Evolutionary conservation across 2,888 invertebrate species (phyloP).

Genomic region (Unio pictorum): DNA sequence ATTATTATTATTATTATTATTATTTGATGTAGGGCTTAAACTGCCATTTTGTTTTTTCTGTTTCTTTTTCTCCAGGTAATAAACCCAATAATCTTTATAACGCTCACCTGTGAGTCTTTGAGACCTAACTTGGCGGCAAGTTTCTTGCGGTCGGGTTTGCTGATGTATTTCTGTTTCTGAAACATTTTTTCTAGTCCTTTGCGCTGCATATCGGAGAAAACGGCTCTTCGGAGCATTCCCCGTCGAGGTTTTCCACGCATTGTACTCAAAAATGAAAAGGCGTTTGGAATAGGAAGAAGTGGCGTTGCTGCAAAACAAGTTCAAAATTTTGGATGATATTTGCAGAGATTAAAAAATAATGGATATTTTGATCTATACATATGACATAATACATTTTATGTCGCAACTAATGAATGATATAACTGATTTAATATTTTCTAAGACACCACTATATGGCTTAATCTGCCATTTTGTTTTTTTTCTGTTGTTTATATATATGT

Average conservation of each 20-base stretch:
- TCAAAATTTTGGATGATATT: too few species aligned
- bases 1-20: too few species aligned
- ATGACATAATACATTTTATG: too few species aligned
- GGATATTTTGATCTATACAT: too few species aligned
- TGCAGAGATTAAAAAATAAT: too few species aligned
- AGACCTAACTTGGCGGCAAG: conserved; percentile 95
- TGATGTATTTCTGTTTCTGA: conserved; percentile 98
- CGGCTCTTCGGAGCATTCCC: conserved; percentile 97
- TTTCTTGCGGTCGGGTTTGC: conserved; percentile 97
- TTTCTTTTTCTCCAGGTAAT: background rate
- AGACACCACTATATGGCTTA: too few species aligned
- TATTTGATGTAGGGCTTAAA: too few species aligned
- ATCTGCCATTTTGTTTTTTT: too few species aligned
- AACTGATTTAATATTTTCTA: too few species aligned
- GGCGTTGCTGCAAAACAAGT: conserved; percentile 48
- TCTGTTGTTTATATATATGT: too few species aligned
- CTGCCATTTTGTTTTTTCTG: too few species aligned
- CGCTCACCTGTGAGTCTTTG: conserved; percentile 94
- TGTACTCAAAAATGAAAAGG: conserved; percentile 66
- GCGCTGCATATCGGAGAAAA: conserved; percentile 95
- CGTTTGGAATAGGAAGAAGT: conserved; percentile 63
- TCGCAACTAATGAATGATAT: too few species aligned
- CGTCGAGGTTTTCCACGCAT: conserved; percentile 82
- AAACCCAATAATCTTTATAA: background rate
- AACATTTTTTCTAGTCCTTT: conserved; percentile 96